Conservation (phyloP, 1,140 invertebrate genomes). For the Augochlora pura region DNA sequence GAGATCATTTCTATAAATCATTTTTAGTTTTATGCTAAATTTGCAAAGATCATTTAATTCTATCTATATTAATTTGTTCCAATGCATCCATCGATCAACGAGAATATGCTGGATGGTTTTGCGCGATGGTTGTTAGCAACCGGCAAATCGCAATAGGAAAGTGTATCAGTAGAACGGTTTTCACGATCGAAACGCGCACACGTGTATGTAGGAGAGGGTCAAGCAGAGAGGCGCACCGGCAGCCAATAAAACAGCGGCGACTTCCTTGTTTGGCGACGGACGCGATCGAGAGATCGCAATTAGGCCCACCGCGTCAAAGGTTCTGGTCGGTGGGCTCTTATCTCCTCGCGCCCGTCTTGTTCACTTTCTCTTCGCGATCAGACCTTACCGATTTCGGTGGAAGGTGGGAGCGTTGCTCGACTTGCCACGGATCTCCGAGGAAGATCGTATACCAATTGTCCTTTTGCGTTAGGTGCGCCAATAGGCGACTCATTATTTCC, state of each 20-base stretch:
- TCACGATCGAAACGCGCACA: conserved; percentile 33
- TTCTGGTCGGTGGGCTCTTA: conserved; percentile 61
- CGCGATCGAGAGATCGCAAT: conserved; percentile 67
- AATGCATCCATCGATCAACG: too few species aligned
- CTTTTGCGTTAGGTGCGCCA: not conserved
- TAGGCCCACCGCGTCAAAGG: conserved; percentile 70
- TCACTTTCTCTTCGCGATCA: conserved; percentile 68
- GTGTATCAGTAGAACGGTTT: not conserved
- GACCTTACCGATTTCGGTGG: conserved; percentile 55
- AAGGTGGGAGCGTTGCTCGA: conserved; percentile 31
- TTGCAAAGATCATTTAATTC: too few species aligned
- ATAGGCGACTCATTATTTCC: not conserved
- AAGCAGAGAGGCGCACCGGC: conserved; percentile 52
- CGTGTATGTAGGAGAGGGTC: conserved; percentile 52
- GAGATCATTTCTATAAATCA: too few species aligned
- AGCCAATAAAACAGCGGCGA: conserved; percentile 58
- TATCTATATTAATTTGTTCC: too few species aligned
- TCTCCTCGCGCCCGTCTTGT: conserved; percentile 62
- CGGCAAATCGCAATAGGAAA: not conserved
- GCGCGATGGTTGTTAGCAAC: not conserved
- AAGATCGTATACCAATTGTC: not conserved
- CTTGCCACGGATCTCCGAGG: conserved; percentile 27
- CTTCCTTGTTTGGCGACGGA: conserved; percentile 68
- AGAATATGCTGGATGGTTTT: too few species aligned
- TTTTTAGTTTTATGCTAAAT: too few species aligned